phyloP scores from a whole-genome alignment of 2,888 invertebrate species.

The Gymnoscelis rufifasciata region DNA sequence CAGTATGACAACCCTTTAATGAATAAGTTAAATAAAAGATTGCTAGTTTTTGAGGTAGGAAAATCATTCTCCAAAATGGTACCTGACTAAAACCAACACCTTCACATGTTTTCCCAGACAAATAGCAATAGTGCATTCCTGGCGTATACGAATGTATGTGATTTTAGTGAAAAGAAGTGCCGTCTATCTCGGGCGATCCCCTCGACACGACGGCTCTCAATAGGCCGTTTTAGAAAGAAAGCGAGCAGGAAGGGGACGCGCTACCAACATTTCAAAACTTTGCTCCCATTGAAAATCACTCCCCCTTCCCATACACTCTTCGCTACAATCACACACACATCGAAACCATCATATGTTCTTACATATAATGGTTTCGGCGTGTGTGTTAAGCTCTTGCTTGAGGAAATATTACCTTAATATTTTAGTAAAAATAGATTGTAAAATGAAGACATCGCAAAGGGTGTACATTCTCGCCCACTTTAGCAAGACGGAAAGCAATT shows the following conservation, averaged over 20 bases:
- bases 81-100: too few species aligned
- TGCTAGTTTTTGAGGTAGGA: too few species aligned
- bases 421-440: slow-evolving; percentile 30
- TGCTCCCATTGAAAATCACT: slow-evolving; percentile 47
- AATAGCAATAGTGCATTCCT: slow-evolving; percentile 14
- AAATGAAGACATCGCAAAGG: slow-evolving; percentile 40
- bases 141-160: slow-evolving; percentile 7
- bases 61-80: too few species aligned
- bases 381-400: too few species aligned
- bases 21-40: too few species aligned
- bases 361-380: too few species aligned
- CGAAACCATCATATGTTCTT: too few species aligned
- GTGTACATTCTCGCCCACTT: slow-evolving; percentile 49
- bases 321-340: slow-evolving; percentile 31
- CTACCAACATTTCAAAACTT: slow-evolving; percentile 40
- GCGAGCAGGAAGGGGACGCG: slow-evolving; percentile 49
- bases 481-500: slow-evolving; percentile 49
- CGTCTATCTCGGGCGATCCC: slow-evolving; percentile 41
- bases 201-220: slow-evolving; percentile 61
- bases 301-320: slow-evolving; percentile 44
- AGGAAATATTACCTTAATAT: slow-evolving; percentile 22
- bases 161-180: slow-evolving; percentile 28
- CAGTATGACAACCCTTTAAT: too few species aligned
- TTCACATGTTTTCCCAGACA: slow-evolving; percentile 1
- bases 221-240: slow-evolving; percentile 65